Evolutionary conservation across 2,888 invertebrate genomes (phyloP).

Genomic region (Tenthredo mesomela): DNA sequence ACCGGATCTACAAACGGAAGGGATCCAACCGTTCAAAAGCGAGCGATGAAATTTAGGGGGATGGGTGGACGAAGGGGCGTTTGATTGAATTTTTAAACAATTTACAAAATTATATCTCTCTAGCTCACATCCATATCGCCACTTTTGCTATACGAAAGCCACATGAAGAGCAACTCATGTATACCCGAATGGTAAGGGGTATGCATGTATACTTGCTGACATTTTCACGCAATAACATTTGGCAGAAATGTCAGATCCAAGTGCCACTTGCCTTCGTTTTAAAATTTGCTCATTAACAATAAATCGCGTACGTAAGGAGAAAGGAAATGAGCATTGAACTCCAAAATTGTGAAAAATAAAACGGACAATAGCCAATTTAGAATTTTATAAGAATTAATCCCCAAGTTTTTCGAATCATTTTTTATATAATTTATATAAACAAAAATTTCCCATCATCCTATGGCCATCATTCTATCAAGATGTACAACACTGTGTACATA

Average conservation of each 20-base stretch:
- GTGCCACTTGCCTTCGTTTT: neutral
- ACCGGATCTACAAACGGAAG: slow-evolving; percentile 34
- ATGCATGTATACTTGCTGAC: neutral
- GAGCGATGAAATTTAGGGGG: neutral
- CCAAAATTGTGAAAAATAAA: neutral
- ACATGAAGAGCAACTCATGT: neutral
- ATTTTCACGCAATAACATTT: slow-evolving; percentile 21
- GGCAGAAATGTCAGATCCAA: slow-evolving; percentile 8
- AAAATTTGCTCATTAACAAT: neutral
- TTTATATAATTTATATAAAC: neutral
- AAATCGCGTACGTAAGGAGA: neutral
- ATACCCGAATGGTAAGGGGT: neutral
- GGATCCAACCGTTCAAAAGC: slow-evolving; percentile 24
- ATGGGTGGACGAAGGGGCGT: neutral
- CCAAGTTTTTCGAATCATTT: neutral
- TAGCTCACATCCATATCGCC: neutral
- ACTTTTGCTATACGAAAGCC: neutral
- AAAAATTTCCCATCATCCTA: neutral
- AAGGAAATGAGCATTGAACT: neutral
- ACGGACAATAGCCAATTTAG: neutral
- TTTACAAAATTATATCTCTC: slow-evolving; percentile 21
- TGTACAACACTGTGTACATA: neutral
- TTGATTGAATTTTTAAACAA: slow-evolving; percentile 37
- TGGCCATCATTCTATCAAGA: neutral
- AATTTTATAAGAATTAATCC: neutral